A percentile compares a stretch with the other conserved stretches of the same genome.
Evolutionary conservation across 2,888 invertebrate genomes (phyloP).

Genomic region (Mythimna impura): DNA sequence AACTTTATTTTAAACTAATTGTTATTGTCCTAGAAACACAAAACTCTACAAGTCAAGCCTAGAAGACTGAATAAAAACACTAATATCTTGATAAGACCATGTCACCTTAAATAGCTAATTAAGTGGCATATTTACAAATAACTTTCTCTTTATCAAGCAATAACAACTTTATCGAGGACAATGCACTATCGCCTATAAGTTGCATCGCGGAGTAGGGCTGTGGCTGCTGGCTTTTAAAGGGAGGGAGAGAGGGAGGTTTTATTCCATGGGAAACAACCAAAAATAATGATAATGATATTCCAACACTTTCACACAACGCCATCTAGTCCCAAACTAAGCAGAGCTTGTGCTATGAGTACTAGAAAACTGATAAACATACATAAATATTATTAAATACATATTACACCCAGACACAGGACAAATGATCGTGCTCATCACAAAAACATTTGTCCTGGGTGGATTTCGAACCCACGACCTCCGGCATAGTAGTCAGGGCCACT

Average conservation of each 20-base stretch:
- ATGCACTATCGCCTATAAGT: slow-evolving; percentile 85
- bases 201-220: slow-evolving; percentile 72
- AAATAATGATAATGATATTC: too few species aligned
- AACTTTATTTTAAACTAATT: background rate
- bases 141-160: slow-evolving; percentile 87
- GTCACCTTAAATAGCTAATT: slow-evolving; percentile 76
- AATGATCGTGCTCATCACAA: too few species aligned
- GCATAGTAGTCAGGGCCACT: too few species aligned
- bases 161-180: slow-evolving; percentile 89
- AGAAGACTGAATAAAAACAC: slow-evolving; percentile 19
- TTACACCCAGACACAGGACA: too few species aligned
- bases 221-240: slow-evolving; percentile 24
- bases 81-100: slow-evolving; percentile 50
- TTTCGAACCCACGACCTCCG: too few species aligned
- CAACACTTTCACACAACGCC: too few species aligned
- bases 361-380: too few species aligned
- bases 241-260: background rate
- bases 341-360: too few species aligned
- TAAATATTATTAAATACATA: too few species aligned
- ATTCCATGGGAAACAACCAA: background rate
- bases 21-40: background rate
- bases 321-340: too few species aligned
- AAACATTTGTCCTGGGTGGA: too few species aligned
- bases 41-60: background rate
- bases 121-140: slow-evolving; percentile 85